A percentile compares a stretch with the other conserved stretches of the same genome.
Conservation (phyloP, 2,113 vertebrate genomes). For the Condylura cristata region DNA sequence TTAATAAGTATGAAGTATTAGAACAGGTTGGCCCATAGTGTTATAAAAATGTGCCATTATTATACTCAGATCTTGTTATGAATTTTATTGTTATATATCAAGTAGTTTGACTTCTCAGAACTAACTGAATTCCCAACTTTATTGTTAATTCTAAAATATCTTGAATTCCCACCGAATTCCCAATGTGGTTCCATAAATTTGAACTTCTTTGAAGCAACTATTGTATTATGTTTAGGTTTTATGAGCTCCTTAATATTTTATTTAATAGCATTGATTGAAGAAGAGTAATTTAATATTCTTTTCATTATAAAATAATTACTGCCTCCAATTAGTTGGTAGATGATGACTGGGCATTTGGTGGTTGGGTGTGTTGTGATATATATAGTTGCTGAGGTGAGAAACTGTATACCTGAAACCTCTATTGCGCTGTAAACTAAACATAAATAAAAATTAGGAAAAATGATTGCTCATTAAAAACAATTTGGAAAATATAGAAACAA, state of each 20-base stretch:
- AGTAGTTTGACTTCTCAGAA: background rate
- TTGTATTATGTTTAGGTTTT: background rate
- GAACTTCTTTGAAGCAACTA: background rate
- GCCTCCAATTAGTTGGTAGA: no score
- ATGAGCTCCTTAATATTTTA: background rate
- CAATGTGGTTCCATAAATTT: background rate
- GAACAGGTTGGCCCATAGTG: background rate
- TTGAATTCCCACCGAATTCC: background rate
- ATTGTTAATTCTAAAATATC: background rate
- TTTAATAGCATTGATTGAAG: background rate
- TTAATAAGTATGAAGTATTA: background rate
- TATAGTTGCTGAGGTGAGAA: no score
- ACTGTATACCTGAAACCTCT: no score
- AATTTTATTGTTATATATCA: background rate
- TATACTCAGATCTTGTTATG: background rate
- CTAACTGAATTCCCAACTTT: background rate
- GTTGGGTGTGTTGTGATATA: no score
- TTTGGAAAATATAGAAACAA: conserved; percentile 16
- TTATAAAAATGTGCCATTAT: background rate
- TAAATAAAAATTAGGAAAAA: no score
- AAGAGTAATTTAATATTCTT: conserved; percentile 39
- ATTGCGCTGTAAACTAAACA: no score
- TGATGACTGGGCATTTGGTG: no score
- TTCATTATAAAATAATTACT: background rate
- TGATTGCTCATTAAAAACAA: background rate